Evolutionary conservation across 1,140 invertebrate species (phyloP), one percentile per base, ranked within the genome.

Genomic region (Portunus trituberculatus): DNA sequence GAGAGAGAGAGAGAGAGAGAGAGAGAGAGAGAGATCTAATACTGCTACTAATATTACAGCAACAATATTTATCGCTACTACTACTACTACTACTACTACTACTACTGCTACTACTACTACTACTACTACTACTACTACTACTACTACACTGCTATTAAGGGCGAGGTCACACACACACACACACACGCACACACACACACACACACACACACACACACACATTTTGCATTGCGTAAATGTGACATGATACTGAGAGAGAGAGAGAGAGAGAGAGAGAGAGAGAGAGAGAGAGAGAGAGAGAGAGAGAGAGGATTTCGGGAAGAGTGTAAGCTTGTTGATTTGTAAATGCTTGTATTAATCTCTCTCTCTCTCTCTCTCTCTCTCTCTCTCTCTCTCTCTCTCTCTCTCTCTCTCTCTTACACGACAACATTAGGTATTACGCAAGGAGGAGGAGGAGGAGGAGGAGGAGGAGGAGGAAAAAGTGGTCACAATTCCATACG

Each of bases 1-100:
- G n/a, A 32, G n/a, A 32, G 83, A 32, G 83, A 32, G 83, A 84
- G 83, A 84, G 83, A 84, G 83, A 84, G 83, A 84, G 83, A 25
- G 14, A 84, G 83, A 25, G n/a, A 25, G 14, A 84, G 83, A 84
- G 14, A 84, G 14, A 84, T 28, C 25, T 84, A 6, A 20, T 29
- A 1, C 83, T 84, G 10, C 83, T 32, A 28, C 83, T 84, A 84
- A 4, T 32, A 84, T 28, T 32, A 84, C 83, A 12, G 28, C 4
- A 20, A 84, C n/a, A 12, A 28, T 28, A 12, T 12, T 0, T n/a
- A 84, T 4, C 6, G 6, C 83, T 84, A 28, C 83, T 59, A 20
- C 52, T 59, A 84, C 83, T 84, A 84, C 83, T 32, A 28, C 31
- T 32, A 28, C 31, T 84, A 84, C 31, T 32, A 84, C 83, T 12